These are phyloP conservation scores for Pygathrix nemaeus DNA, from an alignment of 2,113 vertebrate genomes.

Conservation along the genomic window DNA sequence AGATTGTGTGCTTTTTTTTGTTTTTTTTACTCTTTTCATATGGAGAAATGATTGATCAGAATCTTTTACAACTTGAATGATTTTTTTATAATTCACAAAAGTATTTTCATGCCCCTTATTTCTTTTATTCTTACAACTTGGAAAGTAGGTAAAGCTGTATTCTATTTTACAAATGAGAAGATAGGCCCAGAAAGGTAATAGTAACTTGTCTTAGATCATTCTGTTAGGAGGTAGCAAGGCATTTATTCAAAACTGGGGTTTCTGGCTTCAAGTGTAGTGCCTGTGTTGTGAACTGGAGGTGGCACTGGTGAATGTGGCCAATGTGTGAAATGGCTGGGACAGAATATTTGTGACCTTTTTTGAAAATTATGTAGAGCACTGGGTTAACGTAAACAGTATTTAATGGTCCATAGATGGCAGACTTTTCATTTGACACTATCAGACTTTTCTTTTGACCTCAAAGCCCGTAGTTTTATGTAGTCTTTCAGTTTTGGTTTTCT, in stretches of 20 bases:
- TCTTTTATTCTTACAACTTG: constrained; percentile 30
- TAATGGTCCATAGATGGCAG: neutral
- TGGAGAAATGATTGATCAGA: constrained; percentile 39
- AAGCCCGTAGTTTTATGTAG: neutral
- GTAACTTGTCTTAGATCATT: constrained; percentile 48
- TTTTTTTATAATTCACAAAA: constrained; percentile 1
- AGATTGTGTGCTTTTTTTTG: constrained; percentile 14
- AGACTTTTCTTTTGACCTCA: constrained; percentile 27
- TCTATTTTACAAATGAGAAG: constrained; percentile 51
- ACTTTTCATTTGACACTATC: constrained; percentile 3
- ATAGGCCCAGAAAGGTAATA: constrained; percentile 1
- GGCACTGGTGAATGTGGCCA: neutral
- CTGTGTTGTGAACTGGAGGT: constrained; percentile 3
- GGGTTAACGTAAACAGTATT: neutral
- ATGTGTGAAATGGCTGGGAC: neutral
- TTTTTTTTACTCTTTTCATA: constrained; percentile 45
- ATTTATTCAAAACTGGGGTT: constrained; percentile 8
- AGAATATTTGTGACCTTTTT: neutral
- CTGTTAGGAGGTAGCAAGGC: constrained; percentile 12
- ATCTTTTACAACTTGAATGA: constrained; percentile 19
- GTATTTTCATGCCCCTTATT: constrained; percentile 51
- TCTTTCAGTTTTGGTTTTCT: constrained; percentile 12
- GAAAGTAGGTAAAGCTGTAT: constrained; percentile 23
- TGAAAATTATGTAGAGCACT: neutral
- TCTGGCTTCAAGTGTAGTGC: neutral